Conservation (phyloP, 2,113 vertebrate genomes). For the Laticauda laticaudata region DNA sequence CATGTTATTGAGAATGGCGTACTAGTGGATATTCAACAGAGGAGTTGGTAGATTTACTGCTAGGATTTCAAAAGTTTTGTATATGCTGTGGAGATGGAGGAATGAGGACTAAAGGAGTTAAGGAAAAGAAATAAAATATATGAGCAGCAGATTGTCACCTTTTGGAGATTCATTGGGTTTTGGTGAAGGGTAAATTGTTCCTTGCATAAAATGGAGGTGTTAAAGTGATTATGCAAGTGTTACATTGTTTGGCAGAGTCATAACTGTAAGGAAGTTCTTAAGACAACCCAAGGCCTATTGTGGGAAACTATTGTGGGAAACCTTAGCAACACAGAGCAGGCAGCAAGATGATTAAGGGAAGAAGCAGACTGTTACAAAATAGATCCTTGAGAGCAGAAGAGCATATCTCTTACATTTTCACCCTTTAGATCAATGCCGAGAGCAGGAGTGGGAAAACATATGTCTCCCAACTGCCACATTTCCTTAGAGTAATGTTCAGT, state of each 20-base stretch:
- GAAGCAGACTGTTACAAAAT: neutral
- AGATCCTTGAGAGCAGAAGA: neutral
- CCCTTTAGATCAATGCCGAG: neutral
- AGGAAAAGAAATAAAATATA: neutral
- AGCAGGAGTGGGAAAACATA: neutral
- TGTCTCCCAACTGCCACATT: neutral
- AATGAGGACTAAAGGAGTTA: neutral
- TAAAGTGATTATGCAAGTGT: neutral
- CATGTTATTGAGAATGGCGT: neutral
- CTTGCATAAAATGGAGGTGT: neutral
- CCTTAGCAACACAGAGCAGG: neutral
- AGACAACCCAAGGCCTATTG: neutral
- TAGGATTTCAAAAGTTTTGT: neutral
- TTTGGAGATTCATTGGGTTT: neutral
- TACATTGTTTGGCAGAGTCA: neutral
- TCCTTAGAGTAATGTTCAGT: neutral
- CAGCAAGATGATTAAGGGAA: neutral
- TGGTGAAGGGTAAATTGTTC: neutral
- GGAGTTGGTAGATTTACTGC: neutral
- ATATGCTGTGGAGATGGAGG: neutral
- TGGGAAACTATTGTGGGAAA: neutral
- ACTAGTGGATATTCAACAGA: neutral
- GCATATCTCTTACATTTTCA: neutral
- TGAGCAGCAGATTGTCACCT: neutral
- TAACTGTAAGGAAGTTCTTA: neutral